These are phyloP conservation scores for Hydrotaea cyrtoneurina DNA, from an alignment of 2,888 invertebrate genomes.

Conservation along the genomic window DNA sequence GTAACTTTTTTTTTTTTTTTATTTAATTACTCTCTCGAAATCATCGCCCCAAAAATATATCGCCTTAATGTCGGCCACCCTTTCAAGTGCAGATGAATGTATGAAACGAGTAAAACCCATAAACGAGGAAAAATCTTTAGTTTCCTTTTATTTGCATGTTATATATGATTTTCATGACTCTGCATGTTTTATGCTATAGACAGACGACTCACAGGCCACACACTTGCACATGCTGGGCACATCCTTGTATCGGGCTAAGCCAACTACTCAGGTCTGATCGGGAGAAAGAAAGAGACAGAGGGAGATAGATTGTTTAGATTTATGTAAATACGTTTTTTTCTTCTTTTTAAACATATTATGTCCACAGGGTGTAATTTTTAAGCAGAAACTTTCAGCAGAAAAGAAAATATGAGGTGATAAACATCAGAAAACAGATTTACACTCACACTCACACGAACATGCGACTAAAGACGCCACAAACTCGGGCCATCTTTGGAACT, in stretches of 20 bases:
- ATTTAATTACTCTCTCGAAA: no score
- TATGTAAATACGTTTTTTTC: constrained; percentile 59
- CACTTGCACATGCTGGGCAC: not conserved
- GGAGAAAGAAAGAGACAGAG: no score
- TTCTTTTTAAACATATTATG: constrained; percentile 56
- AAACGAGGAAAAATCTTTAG: constrained; percentile 19
- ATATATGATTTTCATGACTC: constrained; percentile 52
- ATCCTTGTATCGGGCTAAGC: not conserved
- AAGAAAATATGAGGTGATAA: constrained; percentile 32
- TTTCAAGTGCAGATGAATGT: constrained; percentile 23
- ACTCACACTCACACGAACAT: not conserved
- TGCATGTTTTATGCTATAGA: constrained; percentile 46
- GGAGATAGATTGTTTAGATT: constrained; percentile 44
- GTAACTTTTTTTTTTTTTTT: no score
- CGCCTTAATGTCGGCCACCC: not conserved
- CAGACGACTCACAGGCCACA: not conserved
- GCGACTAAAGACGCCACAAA: not conserved
- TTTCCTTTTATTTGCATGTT: constrained; percentile 34
- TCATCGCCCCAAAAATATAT: no score
- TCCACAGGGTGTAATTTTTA: constrained; percentile 58
- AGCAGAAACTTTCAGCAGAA: constrained; percentile 15
- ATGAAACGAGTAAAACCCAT: constrained; percentile 3
- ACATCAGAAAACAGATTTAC: constrained; percentile 23
- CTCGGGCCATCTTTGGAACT: not conserved
- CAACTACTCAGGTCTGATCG: no score